Evolutionary conservation across 2,113 vertebrate genomes (phyloP).

Genomic region (Etheostoma spectabile): DNA sequence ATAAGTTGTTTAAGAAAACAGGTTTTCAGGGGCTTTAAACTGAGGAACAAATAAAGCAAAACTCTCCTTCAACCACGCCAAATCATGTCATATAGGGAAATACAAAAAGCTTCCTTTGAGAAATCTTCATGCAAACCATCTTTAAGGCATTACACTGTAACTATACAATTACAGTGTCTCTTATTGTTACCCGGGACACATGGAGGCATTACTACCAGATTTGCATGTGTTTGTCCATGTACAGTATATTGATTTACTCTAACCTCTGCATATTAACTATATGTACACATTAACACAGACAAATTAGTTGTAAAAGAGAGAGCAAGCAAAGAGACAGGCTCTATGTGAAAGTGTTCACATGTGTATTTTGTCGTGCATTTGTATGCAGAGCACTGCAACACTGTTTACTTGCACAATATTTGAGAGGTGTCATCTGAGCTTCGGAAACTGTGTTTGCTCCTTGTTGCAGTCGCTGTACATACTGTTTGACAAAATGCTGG

Average conservation of each 20-base stretch:
- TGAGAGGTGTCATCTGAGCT: conserved; percentile 33
- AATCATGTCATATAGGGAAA: not conserved
- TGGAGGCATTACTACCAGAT: not conserved
- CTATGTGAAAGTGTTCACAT: not conserved
- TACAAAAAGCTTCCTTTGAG: too few relatives aligned
- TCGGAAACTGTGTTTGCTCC: conserved; percentile 46
- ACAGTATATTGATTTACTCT: conserved; percentile 2
- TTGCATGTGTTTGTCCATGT: conserved; percentile 10
- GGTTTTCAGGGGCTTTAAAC: not conserved
- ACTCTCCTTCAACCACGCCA: not conserved
- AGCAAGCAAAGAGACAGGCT: conserved; percentile 4
- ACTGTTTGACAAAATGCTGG: conserved; percentile 44
- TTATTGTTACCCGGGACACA: not conserved
- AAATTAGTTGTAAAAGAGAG: not conserved
- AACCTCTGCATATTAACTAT: conserved; percentile 14
- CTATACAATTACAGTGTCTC: not conserved
- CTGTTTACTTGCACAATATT: conserved; percentile 63
- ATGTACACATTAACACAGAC: conserved; percentile 16
- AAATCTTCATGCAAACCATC: not conserved
- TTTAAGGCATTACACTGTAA: not conserved
- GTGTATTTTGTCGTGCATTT: not conserved
- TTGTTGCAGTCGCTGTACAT: conserved; percentile 22
- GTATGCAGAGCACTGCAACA: conserved; percentile 18
- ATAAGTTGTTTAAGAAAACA: not conserved
- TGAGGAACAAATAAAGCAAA: not conserved